Base-by-base conservation (phyloP, 2,113 vertebrate genomes). In the Sturnus vulgaris region DNA sequence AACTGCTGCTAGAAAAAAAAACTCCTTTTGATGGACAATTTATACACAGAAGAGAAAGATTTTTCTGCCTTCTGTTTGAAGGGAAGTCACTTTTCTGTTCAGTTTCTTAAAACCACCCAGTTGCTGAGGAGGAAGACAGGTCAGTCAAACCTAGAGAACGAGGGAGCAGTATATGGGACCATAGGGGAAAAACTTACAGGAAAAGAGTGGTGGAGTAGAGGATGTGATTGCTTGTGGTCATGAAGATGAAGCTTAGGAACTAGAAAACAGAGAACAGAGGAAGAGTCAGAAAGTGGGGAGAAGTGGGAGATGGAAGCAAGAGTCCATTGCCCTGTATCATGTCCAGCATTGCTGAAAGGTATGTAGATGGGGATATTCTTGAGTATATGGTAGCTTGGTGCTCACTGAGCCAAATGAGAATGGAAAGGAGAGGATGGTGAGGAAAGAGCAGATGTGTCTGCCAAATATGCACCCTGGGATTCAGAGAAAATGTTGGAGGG, bases 141-240 rank as follows among this genome's bases (percentile, higher is more conserved):
- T 79, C 66, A 68, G 63, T 63, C 35, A 86, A 46, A 77, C 15
- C 16, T 33, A 77, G 19, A 47, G 14, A 92, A 37, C 2, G 3
- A 9, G 23, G 83, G 49, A 52, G 30, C 1, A 3, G 8, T 31
- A 31, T 1, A 5, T 47, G 20, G 12, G 12, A 66, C 21, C 2
- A 0, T 19, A 35, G 9, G 23, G 19, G 23, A 64, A 50, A 12
- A 90, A 19, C 4, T 44, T 49, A 24, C 1, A 79, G n/a, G 40
- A 66, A 55, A 31, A 79, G 9, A 14, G 11, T 0, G 0, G 37
- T 17, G 9, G 31, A 65, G 21, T 13, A 42, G 50, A 81, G 20
- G 11, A 79, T 53, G 17, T 39, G 50, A 39, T n/a, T 90, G 9
- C 27, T 18, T 72, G 63, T 82, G 52, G 15, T 82, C 18, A 27